Evolutionary conservation across 1,140 invertebrate species (phyloP), one percentile per base, ranked within the genome.

Genomic region (Arctopsyche grandis): DNA sequence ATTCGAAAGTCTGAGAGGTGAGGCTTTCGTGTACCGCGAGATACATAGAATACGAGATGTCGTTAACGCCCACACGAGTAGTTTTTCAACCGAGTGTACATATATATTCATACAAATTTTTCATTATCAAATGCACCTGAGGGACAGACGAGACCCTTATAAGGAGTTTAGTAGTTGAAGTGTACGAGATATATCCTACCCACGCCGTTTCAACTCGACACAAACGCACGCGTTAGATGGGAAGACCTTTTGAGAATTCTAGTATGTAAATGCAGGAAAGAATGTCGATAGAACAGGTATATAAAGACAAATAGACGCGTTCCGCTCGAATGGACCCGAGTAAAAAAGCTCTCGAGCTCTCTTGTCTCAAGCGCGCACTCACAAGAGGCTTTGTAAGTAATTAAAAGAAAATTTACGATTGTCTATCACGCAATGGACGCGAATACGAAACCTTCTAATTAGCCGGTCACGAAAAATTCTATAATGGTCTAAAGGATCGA

Each of bases 141-240:
- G 16, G 69, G 12, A 16, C 43, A 74, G 5, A 52, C 19, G 10
- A 1, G 44, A 14, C 1, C 71, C 71, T 46, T 56, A 74, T 74
- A 74, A n/a, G 71, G 71, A 56, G n/a, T 74, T 74, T 74, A 74
- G 43, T 74, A 74, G 71, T 74, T 56, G 24, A 74, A 52, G 52
- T 21, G 71, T 46, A 48, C 46, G 48, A 70, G 26, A 16, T n/a
- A n/a, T n/a, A 22, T n/a, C 10, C 16, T 19, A 29, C 71, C 71
- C 48, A 74, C 71, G 71, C 48, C 26, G 4, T 71, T 24, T 66
- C 19, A 66, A 22, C 7, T 9, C 22, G 63, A 22, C 21, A 29
- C 21, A 74, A 9, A 48, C 16, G 7, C 5, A 74, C 19, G 38
- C 26, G 10, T 29, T 21, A 74, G 48, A n/a, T n/a, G n/a, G n/a